Evolutionary conservation across 2,797 vertebrate genomes (phyloP), one percentile per base, ranked within the genome.

Genomic region (Chiloscyllium punctatum): DNA sequence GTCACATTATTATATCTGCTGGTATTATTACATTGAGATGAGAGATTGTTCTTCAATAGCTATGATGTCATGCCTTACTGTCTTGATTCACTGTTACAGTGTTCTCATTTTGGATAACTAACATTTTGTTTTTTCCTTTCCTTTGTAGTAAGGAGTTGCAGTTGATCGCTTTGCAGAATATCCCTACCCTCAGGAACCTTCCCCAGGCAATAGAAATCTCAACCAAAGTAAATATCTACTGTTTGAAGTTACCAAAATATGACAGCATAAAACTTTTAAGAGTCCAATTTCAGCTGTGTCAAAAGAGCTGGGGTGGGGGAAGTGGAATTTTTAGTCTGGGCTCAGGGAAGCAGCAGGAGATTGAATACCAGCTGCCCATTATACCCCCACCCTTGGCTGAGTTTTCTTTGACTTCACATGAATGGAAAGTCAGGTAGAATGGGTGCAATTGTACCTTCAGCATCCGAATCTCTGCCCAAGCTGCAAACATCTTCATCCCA

Each of bases 131-230:
- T 2, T 62, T 2, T 95, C 96, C 95, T 96, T 69, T 97, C 96
- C 84, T 96, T 96, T 97, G 96, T 96, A 99, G 98, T 96, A 97
- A 98, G 96, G 97, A 98, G 95, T 95, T 98, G 96, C 97, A 96
- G 96, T 95, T 98, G 96, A 98, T 98, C 95, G 96, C 97, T 95
- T 96, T 97, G 95, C 98, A 98, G 96, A 98, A 96, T 96, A 96
- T 98, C 90, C 97, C 98, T n/a, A 88, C 96, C 96, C 96, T 98
- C 96, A 96, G 96, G 15, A 96, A 96, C 96, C 96, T 98, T 84
- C 98, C 98, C 0, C 51, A 96, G 96, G 96, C 97, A 97, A 96
- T 97, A 97, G 97, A 97, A 6, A 69, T 98, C 84, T 97, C 97
- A 37, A 97, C 98, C 95, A 98, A 98, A 98, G 98, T 98, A 97